Base-by-base conservation (phyloP, 1,140 invertebrate species). In the Leptoteleia sp. region DNA sequence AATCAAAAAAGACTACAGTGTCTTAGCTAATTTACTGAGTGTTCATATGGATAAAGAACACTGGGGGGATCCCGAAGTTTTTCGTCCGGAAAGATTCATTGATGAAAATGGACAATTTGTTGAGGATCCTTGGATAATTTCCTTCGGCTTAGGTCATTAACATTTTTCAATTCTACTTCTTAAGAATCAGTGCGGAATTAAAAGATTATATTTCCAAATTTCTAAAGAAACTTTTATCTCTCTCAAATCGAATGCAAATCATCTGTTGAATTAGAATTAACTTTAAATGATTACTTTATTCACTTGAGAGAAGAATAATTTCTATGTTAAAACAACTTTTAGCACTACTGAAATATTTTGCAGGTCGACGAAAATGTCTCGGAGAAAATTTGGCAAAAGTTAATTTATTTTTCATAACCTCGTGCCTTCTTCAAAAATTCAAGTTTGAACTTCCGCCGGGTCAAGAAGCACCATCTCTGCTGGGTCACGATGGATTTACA, bases 31-130 rank as follows among this genome's bases (percentile, higher is more conserved):
- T 82, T 38, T 91, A 0, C 81, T 83, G 42, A 87, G 85, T 31
- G 79, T 90, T n/a, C 87, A 90, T 52, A 81, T 87, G 76, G 90
- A 91, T 64, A 75, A 85, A 43, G 81, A 88, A 25, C 84, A 90
- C 47, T 93, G 91, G 91, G 89, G 88, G 4, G 91, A 93, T 81
- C 91, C 92, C 0, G 88, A 92, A 27, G 76, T 84, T 3, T 93
- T 93, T 77, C 68, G 90, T 27, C 92, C 92, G 0, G 91, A 92
- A 75, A 82, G 92, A 61, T 93, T 92, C 75, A 83, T 93, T 17
- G 85, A 91, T 42, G 70, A 85, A 2, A 76, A 89, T 13, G 91
- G 91, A 29, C 48, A 90, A 19, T 86, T 90, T n/a, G 48, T 89
- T 4, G 84, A 86, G 3, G 87, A 90, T 55, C 85, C 90, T 9